Evolutionary conservation across 1,140 invertebrate species (phyloP), one percentile per base, ranked within the genome.

Genomic region (Cyphomyrmex costatus): DNA sequence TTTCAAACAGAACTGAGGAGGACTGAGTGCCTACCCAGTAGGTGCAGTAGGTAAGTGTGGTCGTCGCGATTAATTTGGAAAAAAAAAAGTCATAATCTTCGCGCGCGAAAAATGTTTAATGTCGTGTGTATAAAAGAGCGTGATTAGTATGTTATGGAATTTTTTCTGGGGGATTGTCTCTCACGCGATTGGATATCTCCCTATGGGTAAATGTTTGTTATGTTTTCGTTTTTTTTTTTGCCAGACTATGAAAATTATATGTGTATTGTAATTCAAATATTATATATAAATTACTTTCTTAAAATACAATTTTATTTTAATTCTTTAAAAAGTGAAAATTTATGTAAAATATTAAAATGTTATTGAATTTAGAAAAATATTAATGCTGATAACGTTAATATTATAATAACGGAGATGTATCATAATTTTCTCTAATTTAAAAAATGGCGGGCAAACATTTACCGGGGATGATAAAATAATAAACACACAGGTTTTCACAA

Each of bases 1-100:
- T 94, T 95, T 94, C 94, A 95, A 95, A 95, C 94, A 95, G 94
- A 94, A 95, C 94, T 94, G 87, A 94, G 94, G 94, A 95, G 93
- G 94, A 95, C 93, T 94, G 91, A 92, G 92, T 94, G 93, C 94
- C 93, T 94, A 94, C 92, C 92, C 90, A 92, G 91, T 94, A 94
- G 94, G 94, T 92, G 92, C 91, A 89, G 93, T 95, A 94, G 94
- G 94, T 94, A 95, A 95, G 94, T 95, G 90, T 94, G 93, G 93
- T 93, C 87, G 93, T 94, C 92, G 93, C 93, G 94, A 92, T 89
- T 93, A 92, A 93, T 93, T 93, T 90, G 56, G n/a, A 85, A 90
- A 90, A 80, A 71, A 56, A 80, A 24, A 36, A 79, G n/a, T n/a
- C n/a, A 30, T 3, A 27, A 68, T 30, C 87, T 82, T 88, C 56